Evolutionary conservation across 2,113 vertebrate species (phyloP).

Genomic region (Nesogale talazaci): DNA sequence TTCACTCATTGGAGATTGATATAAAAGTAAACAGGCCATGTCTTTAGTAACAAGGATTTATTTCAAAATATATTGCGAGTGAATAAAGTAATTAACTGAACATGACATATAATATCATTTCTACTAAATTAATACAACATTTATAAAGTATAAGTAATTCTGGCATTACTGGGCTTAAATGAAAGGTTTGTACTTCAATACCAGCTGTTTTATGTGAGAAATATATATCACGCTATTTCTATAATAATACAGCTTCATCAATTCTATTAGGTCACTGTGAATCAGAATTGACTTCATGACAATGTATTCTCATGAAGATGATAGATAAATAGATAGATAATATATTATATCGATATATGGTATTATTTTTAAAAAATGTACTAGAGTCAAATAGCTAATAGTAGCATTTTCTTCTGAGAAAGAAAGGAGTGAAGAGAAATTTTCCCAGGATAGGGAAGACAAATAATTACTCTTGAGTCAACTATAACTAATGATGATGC

Average conservation of each 20-base stretch:
- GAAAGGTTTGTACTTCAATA: too few species aligned
- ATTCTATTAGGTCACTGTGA: too few species aligned
- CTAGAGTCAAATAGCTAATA: neutral
- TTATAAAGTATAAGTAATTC: too few species aligned
- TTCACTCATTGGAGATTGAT: neutral
- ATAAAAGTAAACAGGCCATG: neutral
- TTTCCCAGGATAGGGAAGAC: neutral
- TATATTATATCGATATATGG: neutral
- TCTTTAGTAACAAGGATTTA: neutral
- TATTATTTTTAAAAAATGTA: conserved; percentile 10
- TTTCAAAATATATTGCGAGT: neutral
- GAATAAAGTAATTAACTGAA: neutral
- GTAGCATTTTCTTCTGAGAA: neutral
- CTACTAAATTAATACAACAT: neutral
- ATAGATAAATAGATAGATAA: too few species aligned
- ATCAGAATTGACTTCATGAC: too few species aligned
- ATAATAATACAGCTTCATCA: neutral
- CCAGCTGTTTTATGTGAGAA: neutral
- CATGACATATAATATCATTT: neutral
- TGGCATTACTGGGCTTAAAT: too few species aligned
- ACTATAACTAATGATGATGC: neutral
- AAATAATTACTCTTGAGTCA: neutral
- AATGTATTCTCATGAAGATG: too few species aligned
- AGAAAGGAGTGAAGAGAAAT: neutral
- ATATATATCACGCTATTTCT: neutral